Evolutionary conservation across 2,888 invertebrate species (phyloP).

Genomic region (Leptopilina myrica): DNA sequence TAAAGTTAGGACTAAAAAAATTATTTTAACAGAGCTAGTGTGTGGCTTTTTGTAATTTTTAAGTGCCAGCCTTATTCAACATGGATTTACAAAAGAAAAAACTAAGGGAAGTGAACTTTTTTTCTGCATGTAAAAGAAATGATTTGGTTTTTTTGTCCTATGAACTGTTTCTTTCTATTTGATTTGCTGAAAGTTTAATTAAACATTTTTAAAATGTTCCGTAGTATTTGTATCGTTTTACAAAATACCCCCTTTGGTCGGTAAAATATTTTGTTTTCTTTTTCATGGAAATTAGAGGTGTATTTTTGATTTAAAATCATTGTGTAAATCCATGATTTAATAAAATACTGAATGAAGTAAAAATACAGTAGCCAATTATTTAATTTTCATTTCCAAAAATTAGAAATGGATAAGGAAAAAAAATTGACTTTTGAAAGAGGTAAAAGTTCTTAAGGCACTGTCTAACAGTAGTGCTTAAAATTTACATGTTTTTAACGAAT

Average conservation of each 20-base stretch:
- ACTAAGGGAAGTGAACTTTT: constrained; percentile 62
- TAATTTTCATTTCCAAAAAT: constrained; percentile 12
- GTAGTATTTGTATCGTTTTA: too few relatives aligned
- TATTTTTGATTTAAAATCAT: constrained; percentile 48
- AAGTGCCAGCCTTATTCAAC: constrained; percentile 63
- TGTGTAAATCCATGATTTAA: constrained; percentile 67
- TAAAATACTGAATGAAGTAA: constrained; percentile 3
- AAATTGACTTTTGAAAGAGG: neutral
- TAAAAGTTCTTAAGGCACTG: neutral
- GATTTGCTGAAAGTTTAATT: too few relatives aligned
- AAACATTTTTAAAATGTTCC: too few relatives aligned
- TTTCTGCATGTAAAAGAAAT: constrained; percentile 18
- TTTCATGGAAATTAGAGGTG: neutral
- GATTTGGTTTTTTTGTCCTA: constrained; percentile 23
- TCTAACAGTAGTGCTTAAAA: too few relatives aligned
- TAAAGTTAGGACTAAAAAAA: constrained; percentile 83
- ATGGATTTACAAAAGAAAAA: constrained; percentile 67
- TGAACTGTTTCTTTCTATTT: neutral
- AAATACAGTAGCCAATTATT: constrained; percentile 3
- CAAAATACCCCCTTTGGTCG: too few relatives aligned
- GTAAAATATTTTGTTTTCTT: neutral
- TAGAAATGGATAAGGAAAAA: neutral
- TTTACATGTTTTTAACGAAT: too few relatives aligned
- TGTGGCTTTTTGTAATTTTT: constrained; percentile 33
- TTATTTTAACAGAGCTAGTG: constrained; percentile 79